Conservation (phyloP, 2,888 invertebrate genomes). For the Chymomyza amoena region DNA sequence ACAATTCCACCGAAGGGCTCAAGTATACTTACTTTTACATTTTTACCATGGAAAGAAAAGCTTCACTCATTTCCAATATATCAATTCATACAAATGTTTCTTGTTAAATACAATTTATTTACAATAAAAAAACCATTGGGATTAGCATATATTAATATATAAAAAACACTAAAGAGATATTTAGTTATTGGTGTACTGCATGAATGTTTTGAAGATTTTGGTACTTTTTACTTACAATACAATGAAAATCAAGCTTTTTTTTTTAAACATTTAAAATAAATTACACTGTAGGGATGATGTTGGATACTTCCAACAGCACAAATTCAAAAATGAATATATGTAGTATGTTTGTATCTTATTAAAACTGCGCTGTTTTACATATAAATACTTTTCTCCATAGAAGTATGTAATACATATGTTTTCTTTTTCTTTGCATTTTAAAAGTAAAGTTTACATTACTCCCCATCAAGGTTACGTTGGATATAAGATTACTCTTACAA, state of each 20-base stretch:
- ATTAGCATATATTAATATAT: constrained; percentile 33
- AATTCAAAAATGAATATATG: background rate
- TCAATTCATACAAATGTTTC: background rate
- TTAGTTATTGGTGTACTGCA: constrained; percentile 35
- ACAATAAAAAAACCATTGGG: constrained; percentile 39
- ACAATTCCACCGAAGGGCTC: too few species aligned
- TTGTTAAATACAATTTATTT: constrained; percentile 59
- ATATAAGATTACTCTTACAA: background rate
- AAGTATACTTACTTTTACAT: too few species aligned
- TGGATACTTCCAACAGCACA: background rate
- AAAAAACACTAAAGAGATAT: constrained; percentile 47
- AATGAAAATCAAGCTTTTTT: constrained; percentile 10
- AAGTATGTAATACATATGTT: background rate
- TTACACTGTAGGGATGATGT: constrained; percentile 38
- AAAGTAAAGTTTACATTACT: background rate
- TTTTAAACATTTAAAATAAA: constrained; percentile 9
- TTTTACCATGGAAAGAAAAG: too few species aligned
- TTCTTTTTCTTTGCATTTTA: background rate
- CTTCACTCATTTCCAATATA: too few species aligned
- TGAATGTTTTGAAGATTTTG: background rate
- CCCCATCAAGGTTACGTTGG: too few species aligned
- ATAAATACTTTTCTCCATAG: background rate
- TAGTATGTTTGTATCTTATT: background rate
- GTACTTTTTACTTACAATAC: background rate
- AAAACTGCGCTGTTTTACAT: background rate